Conservation (phyloP, 2,113 vertebrate genomes). For the Noctilio leporinus region DNA sequence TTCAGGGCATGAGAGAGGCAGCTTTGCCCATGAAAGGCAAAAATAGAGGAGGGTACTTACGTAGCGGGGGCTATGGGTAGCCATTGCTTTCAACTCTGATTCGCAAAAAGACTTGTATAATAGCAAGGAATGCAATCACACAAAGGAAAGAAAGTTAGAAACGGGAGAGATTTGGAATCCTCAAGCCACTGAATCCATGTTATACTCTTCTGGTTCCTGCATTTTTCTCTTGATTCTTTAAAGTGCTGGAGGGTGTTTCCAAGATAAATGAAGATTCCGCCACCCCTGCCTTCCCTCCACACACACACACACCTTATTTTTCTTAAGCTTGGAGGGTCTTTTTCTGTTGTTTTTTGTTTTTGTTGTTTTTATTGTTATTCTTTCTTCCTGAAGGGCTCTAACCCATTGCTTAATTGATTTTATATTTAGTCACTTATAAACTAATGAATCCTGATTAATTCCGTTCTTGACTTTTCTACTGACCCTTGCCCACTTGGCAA, state of each 20-base stretch:
- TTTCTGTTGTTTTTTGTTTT: too few species aligned
- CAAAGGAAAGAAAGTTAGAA: not conserved
- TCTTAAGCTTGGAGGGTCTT: not conserved
- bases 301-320: not conserved
- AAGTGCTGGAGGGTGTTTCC: not conserved
- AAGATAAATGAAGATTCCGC: not conserved
- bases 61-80: not conserved
- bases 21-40: not conserved
- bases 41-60: not conserved
- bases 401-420: not conserved
- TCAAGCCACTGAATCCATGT: not conserved
- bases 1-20: not conserved
- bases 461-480: not conserved
- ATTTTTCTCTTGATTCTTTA: not conserved
- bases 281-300: accelerated
- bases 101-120: not conserved
- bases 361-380: not conserved
- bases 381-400: not conserved
- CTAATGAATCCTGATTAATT: not conserved
- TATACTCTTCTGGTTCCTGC: not conserved
- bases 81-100: not conserved
- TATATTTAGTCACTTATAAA: not conserved
- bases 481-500: not conserved
- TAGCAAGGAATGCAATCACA: not conserved
- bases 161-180: not conserved